Evolutionary conservation across 2,797 vertebrate genomes (phyloP), one percentile per base, ranked within the genome.

Genomic region (Syncerus caffer): DNA sequence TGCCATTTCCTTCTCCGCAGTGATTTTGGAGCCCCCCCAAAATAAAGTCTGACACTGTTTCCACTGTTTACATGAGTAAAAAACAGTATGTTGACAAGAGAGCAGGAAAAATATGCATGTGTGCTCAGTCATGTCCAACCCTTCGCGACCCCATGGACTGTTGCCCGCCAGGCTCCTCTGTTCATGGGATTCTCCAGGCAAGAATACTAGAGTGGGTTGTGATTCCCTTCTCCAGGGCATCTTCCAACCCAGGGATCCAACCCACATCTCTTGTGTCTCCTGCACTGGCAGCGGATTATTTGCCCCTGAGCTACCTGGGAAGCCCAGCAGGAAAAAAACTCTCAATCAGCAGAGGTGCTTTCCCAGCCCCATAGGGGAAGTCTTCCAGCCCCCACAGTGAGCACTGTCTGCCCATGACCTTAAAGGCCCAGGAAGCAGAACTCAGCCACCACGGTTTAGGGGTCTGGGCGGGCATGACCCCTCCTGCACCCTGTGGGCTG

Each of bases 341-440:
- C 47, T 38, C 14, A 15, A 42, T 51, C 15, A 6, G 17, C 3
- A 21, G 57, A 82, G 53, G 42, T 1, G 45, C 2, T 58, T 85
- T 34, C 25, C 34, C 31, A 42, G 51, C 15, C 17, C 29, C 86
- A 7, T 7, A 17, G 16, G 38, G 64, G 19, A 47, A 8, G 76
- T 7, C 38, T 57, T 76, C 5, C 7, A 19, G 62, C 9, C 51
- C 0, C 0, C 0, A 1, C 2, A 1, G 27, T 29, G 7, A 82
- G 17, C 7, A 7, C 6, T 14, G 0, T 12, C 84, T 6, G 17
- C 23, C 64, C 15, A 0, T 21, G 71, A 50, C 27, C 21, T 78
- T 27, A 51, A 50, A 60, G 51, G 42, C 14, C 64, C 38, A 31
- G n/a, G 87, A 74, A n/a, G 25, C 0, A 29, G 1, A 31, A 47